phyloP scores from a whole-genome alignment of 2,888 invertebrate species.

The Kuschelorhynchus macadamiae region DNA sequence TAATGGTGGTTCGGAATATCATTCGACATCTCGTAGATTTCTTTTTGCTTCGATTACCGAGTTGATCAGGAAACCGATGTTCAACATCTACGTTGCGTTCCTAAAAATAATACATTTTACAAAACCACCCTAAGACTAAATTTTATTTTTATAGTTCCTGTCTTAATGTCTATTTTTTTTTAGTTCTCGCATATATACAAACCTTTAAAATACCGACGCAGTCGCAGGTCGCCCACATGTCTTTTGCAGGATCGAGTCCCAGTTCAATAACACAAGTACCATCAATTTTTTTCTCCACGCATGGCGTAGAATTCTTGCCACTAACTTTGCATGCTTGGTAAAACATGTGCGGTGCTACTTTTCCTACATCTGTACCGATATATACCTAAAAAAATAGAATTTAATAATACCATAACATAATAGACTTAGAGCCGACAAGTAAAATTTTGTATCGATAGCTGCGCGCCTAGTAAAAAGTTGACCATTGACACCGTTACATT shows the following conservation, averaged over 20 bases:
- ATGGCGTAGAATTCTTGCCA: conserved; percentile 96
- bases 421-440: neutral
- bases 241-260: conserved; percentile 88
- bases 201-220: conserved; percentile 94
- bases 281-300: conserved; percentile 90
- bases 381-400: conserved; percentile 73
- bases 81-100: conserved; percentile 97
- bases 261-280: conserved; percentile 96
- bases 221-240: conserved; percentile 95
- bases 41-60: conserved; percentile 87
- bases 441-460: no score
- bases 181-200: no score
- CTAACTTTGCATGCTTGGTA: conserved; percentile 97
- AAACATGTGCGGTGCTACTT: conserved; percentile 95
- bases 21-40: conserved; percentile 95
- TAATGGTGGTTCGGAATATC: conserved; percentile 90
- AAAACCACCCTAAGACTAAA: no score
- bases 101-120: conserved; percentile 58
- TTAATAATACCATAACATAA: neutral
- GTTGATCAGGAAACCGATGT: conserved; percentile 87
- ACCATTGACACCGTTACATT: no score
- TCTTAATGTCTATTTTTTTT: no score
- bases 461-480: no score
- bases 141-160: no score
- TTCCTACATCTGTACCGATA: conserved; percentile 92